Percentiles rank a stretch among this genome's conserved stretches.
Evolutionary conservation across 2,888 invertebrate species (phyloP).

Genomic region (Pristionchus maxplancki): DNA sequence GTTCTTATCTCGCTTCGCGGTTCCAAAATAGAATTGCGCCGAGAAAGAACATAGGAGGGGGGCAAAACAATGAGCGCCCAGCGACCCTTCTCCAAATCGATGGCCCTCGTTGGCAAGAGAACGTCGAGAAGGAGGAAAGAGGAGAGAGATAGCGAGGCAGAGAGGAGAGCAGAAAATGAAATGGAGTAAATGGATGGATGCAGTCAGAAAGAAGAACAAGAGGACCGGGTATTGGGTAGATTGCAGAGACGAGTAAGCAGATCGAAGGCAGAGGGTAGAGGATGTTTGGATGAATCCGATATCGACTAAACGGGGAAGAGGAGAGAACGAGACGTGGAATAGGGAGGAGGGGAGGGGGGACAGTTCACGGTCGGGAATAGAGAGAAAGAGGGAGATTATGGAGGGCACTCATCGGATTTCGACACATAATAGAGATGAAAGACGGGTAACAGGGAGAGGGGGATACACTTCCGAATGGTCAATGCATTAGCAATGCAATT

Average conservation of each 20-base stretch:
- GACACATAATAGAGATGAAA: constrained; percentile 39
- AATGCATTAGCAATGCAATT: constrained; percentile 13
- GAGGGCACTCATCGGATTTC: constrained; percentile 34
- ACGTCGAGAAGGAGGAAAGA: background rate
- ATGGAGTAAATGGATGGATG: constrained; percentile 14
- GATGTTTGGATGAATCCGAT: constrained; percentile 24
- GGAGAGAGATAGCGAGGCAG: background rate
- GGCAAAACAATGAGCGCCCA: background rate
- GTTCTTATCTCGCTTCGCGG: background rate
- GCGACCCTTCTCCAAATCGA: background rate
- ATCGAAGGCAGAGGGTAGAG: background rate
- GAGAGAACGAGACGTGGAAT: constrained; percentile 29
- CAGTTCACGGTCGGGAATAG: constrained; percentile 35
- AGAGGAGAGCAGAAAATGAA: background rate
- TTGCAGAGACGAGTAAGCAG: background rate
- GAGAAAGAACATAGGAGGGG: background rate
- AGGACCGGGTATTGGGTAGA: background rate
- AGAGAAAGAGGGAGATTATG: constrained; percentile 12
- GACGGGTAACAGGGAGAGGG: background rate
- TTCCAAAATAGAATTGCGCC: background rate
- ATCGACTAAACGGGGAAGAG: constrained; percentile 10
- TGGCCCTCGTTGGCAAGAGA: constrained; percentile 25
- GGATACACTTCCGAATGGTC: background rate
- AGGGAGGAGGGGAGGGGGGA: background rate
- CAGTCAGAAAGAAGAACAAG: background rate